Base-by-base conservation (phyloP, 2,888 invertebrate species). In the Drosophila testacea region DNA sequence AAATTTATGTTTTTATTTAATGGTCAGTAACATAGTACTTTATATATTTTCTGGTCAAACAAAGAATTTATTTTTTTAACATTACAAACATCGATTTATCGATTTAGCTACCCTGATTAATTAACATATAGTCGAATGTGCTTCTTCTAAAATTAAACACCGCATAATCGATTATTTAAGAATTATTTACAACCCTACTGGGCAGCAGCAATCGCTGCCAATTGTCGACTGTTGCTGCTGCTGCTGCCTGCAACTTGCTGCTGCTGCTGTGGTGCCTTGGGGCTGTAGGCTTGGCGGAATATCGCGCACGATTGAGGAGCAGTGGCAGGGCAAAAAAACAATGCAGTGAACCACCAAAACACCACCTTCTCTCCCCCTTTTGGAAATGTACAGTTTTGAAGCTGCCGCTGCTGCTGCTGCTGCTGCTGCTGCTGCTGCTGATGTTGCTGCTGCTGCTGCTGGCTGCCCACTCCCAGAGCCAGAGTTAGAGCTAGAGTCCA, bases 251-350 rank as follows among this genome's bases (percentile, higher is more conserved):
- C 51, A 54, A 38, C 34, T 59, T 63, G 47, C 34, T 59, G 44
- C 30, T 41, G 60, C 47, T 50, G 36, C 27, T 41, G 56, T 76
- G 36, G 51, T 75, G 79, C 76, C 76, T 70, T 47, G 70, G 61
- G 87, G 89, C 83, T 81, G 76, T 82, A 83, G 83, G 83, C 88
- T 83, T 83, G 83, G 89, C 84, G 81, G 87, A 86, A 78, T 87
- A 78, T 84, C 79, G 83, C 87, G 84, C 83, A 83, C 83, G 83
- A 83, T 87, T 83, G 88, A 77, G 80, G 83, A 77, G 83, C 80
- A 79, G 73, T 79, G 81, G 86, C 83, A 81, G 77, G 52, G 65
- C 57, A 67, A 80, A 80, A 22, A 80, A 80, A 78, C 77, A 78
- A 78, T 78, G 81, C 81, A 72, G 70, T 50, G 60, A 59, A 71